Conservation (phyloP, 2,888 invertebrate genomes). For the Saturnia pavonia region DNA sequence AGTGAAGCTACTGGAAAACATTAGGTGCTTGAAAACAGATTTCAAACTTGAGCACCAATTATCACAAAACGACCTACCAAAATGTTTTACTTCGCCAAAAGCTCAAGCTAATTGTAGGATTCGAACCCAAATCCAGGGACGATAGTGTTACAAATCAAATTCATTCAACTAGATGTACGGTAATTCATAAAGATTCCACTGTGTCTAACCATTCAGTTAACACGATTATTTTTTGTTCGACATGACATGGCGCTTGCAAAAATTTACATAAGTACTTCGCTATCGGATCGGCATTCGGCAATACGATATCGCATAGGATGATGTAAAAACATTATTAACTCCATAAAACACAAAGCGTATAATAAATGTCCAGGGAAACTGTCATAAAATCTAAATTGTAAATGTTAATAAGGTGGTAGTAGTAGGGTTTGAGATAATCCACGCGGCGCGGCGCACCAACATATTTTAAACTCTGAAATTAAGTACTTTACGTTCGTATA, state of each 20-base stretch:
- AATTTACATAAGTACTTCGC: no score
- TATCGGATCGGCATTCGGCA: neutral
- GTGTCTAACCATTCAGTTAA: no score
- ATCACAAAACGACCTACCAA: neutral
- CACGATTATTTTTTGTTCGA: no score
- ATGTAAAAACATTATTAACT: conserved; percentile 2
- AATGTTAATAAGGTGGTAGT: conserved; percentile 10
- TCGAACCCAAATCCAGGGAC: no score
- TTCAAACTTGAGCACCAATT: no score
- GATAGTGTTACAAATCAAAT: no score
- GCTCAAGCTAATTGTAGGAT: no score
- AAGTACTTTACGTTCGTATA: conserved; percentile 1
- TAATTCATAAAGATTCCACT: no score
- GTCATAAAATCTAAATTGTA: conserved; percentile 11
- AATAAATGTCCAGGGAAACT: conserved; percentile 7
- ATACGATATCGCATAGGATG: neutral
- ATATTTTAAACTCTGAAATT: conserved; percentile 6
- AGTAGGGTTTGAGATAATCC: conserved; percentile 12
- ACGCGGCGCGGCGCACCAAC: neutral
- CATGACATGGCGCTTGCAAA: no score
- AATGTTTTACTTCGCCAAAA: neutral
- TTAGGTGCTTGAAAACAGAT: neutral
- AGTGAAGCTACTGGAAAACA: neutral
- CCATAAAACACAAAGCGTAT: conserved; percentile 8
- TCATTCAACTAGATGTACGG: no score